These are phyloP conservation scores for Parelbella ahira DNA, from an alignment of 2,888 invertebrate species.

Conservation along the genomic window DNA sequence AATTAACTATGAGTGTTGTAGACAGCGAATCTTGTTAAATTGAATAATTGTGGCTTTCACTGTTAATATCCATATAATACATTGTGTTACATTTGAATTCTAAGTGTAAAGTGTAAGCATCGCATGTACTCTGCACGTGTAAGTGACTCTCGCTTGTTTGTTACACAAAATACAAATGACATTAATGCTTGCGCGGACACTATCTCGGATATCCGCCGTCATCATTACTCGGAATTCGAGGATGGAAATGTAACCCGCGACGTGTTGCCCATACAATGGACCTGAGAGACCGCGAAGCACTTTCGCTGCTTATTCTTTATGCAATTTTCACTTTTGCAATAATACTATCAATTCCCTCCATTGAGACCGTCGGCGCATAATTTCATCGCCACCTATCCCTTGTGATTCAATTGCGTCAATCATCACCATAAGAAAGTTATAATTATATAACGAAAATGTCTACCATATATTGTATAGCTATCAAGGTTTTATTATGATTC, in stretches of 20 bases:
- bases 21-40: conserved; percentile 26
- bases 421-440: conserved; percentile 19
- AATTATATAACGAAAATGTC: conserved; percentile 7
- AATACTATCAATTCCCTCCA: conserved; percentile 31
- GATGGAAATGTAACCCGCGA: conserved; percentile 53
- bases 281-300: conserved; percentile 55
- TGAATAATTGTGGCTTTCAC: conserved; percentile 37
- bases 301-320: conserved; percentile 71
- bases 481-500: no score
- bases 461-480: no score
- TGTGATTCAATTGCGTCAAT: conserved; percentile 39
- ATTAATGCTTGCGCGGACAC: conserved; percentile 23
- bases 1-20: conserved; percentile 10
- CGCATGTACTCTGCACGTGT: background rate
- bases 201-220: conserved; percentile 28
- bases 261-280: conserved; percentile 68
- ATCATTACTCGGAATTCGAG: conserved; percentile 42
- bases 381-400: conserved; percentile 40
- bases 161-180: conserved; percentile 2
- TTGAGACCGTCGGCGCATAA: conserved; percentile 30
- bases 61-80: conserved; percentile 35
- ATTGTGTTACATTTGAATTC: conserved; percentile 1
- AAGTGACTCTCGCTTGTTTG: conserved; percentile 11
- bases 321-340: conserved; percentile 72
- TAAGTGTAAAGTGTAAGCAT: conserved; percentile 10